These are phyloP conservation scores for Manacus vitellinus DNA, from an alignment of 2,113 vertebrate genomes.

Conservation along the genomic window DNA sequence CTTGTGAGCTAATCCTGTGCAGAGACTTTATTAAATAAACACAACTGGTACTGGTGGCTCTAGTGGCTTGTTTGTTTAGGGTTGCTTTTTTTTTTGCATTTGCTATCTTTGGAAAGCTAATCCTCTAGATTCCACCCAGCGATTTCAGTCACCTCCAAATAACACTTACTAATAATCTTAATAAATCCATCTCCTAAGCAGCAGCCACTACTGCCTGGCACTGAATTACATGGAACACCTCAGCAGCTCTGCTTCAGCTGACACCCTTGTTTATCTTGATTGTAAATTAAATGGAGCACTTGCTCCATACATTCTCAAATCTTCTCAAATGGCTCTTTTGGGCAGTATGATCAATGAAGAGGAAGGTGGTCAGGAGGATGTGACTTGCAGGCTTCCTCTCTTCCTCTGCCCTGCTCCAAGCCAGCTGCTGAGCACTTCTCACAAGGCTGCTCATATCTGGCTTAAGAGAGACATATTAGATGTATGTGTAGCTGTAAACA, in stretches of 20 bases:
- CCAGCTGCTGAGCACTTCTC: neutral
- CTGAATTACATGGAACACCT: neutral
- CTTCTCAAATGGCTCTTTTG: neutral
- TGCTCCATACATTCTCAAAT: neutral
- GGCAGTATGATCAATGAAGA: neutral
- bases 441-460: neutral
- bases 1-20: slow-evolving; percentile 12
- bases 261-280: neutral
- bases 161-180: slow-evolving; percentile 56
- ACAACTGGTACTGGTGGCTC: slow-evolving; percentile 1
- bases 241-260: slow-evolving; percentile 28
- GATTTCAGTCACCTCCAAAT: slow-evolving; percentile 66
- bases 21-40: slow-evolving; percentile 56
- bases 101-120: slow-evolving; percentile 67
- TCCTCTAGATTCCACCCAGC: slow-evolving; percentile 47
- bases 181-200: slow-evolving; percentile 55
- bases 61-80: slow-evolving; percentile 18
- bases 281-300: neutral
- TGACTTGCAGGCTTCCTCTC: slow-evolving; percentile 11
- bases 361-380: neutral
- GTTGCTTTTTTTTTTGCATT: slow-evolving; percentile 15
- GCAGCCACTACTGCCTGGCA: slow-evolving; percentile 40
- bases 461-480: neutral
- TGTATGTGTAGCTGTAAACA: neutral
- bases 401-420: neutral